Evolutionary conservation across 2,113 vertebrate species (phyloP).

Genomic region (Furnarius figulus): DNA sequence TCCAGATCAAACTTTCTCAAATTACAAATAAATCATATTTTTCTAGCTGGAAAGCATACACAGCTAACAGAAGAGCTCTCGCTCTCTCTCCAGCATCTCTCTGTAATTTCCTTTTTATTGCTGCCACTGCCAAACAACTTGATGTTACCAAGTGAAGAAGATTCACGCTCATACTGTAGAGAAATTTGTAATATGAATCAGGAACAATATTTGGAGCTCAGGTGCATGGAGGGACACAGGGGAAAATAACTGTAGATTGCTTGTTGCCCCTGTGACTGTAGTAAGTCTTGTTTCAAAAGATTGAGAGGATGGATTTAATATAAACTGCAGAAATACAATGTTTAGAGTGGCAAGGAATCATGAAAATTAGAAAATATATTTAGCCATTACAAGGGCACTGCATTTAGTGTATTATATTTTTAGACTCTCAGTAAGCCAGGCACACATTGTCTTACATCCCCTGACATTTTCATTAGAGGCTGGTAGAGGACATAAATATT

Average conservation of each 20-base stretch:
- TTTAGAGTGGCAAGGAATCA: conserved; percentile 58
- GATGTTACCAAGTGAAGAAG: conserved; percentile 37
- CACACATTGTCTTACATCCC: conserved; percentile 2
- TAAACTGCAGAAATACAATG: conserved; percentile 40
- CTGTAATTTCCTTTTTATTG: conserved; percentile 19
- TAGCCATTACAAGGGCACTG: conserved; percentile 32
- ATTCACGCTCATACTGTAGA: background rate
- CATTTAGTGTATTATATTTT: conserved; percentile 51
- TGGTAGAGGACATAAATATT: conserved; percentile 31
- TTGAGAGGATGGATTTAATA: background rate
- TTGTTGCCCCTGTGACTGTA: background rate
- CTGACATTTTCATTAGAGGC: conserved; percentile 51
- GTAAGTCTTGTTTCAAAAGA: conserved; percentile 56
- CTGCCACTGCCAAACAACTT: background rate
- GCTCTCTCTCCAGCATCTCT: background rate
- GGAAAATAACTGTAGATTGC: conserved; percentile 36
- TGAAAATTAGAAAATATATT: conserved; percentile 61
- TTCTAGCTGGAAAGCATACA: background rate
- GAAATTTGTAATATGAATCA: conserved; percentile 23
- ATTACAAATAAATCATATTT: background rate
- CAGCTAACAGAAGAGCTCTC: background rate
- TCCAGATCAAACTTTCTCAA: background rate
- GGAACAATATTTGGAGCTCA: conserved; percentile 36
- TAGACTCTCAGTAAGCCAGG: conserved; percentile 25
- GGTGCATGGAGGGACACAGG: background rate